Evolutionary conservation across 1,140 invertebrate genomes (phyloP).

Genomic region (Carposina sasakii): DNA sequence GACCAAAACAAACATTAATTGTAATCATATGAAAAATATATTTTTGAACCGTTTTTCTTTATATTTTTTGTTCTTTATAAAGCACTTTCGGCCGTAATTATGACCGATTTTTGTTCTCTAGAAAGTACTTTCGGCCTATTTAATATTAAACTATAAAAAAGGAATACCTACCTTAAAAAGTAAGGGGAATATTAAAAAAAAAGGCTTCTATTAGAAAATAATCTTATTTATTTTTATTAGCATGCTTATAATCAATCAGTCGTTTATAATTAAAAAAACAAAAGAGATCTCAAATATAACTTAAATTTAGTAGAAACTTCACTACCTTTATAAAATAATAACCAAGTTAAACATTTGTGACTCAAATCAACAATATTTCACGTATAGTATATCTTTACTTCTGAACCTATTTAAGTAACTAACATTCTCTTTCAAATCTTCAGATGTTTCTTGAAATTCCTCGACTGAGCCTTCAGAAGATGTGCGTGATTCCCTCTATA

Average conservation of each 20-base stretch:
- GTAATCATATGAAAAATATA: neutral
- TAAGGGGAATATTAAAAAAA: neutral
- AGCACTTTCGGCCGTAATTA: neutral
- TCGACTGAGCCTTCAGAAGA: neutral
- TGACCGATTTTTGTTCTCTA: neutral
- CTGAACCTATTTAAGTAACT: neutral
- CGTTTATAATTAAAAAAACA: neutral
- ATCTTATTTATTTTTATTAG: neutral
- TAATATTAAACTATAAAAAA: neutral
- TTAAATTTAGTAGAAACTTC: neutral
- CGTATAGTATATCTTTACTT: neutral
- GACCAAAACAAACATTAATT: neutral
- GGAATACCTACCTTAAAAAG: neutral
- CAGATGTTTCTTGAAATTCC: neutral
- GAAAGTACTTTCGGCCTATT: neutral
- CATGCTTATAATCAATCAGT: neutral
- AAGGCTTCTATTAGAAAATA: neutral
- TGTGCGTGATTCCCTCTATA: neutral
- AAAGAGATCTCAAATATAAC: neutral
- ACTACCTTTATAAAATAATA: constrained; percentile 4
- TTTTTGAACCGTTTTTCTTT: neutral
- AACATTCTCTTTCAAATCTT: neutral
- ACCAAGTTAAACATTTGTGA: neutral
- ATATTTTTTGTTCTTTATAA: neutral
- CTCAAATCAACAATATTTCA: neutral